phyloP scores from a whole-genome alignment of 2,888 invertebrate species.

The Sarcophaga subvicina region DNA sequence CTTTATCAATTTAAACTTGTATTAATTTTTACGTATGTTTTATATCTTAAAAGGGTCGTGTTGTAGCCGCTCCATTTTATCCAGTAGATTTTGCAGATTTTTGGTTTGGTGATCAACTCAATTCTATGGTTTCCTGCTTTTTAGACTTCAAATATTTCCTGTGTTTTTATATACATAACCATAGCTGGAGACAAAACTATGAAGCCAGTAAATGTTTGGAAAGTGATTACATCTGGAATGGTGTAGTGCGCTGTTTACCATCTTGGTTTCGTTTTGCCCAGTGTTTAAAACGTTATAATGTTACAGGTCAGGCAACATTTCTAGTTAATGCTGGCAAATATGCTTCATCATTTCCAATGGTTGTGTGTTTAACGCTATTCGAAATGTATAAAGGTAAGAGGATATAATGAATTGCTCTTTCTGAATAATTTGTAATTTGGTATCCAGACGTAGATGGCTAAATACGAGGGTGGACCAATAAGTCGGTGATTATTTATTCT shows the following conservation, averaged over 20 bases:
- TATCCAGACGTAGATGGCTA: too few relatives aligned
- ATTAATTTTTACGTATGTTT: slow-evolving; percentile 12
- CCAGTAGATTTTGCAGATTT: slow-evolving; percentile 97
- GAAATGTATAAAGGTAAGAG: slow-evolving; percentile 81
- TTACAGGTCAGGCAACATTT: slow-evolving; percentile 95
- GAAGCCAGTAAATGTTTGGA: slow-evolving; percentile 83
- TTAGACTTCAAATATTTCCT: slow-evolving; percentile 95
- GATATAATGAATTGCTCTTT: too few relatives aligned
- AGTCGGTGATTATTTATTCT: too few relatives aligned
- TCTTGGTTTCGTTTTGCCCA: slow-evolving; percentile 99
- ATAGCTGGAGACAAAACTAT: slow-evolving; percentile 83
- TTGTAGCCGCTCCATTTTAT: slow-evolving; percentile 93
- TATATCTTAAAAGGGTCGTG: slow-evolving; percentile 84
- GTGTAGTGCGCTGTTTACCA: slow-evolving; percentile 93
- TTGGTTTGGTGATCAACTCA: slow-evolving; percentile 97
- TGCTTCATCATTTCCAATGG: slow-evolving; percentile 96
- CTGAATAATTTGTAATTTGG: too few relatives aligned
- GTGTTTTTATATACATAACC: slow-evolving; percentile 92
- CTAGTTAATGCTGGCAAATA: slow-evolving; percentile 98
- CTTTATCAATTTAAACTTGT: too few relatives aligned
- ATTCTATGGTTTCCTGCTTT: slow-evolving; percentile 93
- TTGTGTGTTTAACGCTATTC: slow-evolving; percentile 89
- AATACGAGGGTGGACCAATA: too few relatives aligned
- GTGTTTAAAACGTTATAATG: slow-evolving; percentile 95
- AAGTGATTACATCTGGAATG: slow-evolving; percentile 88